These are phyloP conservation scores for Sepioteuthis lessoniana DNA, from an alignment of 2,888 invertebrate genomes.

Conservation along the genomic window DNA sequence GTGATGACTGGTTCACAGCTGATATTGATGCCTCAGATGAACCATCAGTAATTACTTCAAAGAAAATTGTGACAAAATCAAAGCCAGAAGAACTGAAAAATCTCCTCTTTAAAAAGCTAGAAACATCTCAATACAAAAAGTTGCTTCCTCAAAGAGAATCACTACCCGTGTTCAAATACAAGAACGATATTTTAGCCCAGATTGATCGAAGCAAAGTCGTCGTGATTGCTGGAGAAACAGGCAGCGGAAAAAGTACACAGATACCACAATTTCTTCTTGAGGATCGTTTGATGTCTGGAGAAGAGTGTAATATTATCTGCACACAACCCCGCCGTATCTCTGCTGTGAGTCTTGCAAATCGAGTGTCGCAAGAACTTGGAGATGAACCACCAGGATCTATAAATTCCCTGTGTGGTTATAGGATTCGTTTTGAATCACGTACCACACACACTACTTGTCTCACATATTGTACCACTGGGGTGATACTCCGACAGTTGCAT, in stretches of 20 bases:
- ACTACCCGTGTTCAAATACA: conserved; percentile 69
- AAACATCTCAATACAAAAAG: conserved; percentile 55
- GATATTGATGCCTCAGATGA: conserved; percentile 51
- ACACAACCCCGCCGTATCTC: conserved; percentile 73
- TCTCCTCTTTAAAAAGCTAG: conserved; percentile 51
- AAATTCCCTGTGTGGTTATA: conserved; percentile 66
- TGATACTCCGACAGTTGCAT: conserved; percentile 87
- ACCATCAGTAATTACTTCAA: not conserved
- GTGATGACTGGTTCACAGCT: conserved; percentile 64
- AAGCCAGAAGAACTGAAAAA: conserved; percentile 37
- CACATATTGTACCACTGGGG: conserved; percentile 90
- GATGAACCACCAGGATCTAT: conserved; percentile 59
- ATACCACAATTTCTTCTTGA: conserved; percentile 73
- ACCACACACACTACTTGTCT: conserved; percentile 65
- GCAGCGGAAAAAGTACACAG: conserved; percentile 74
- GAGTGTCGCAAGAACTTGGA: conserved; percentile 72
- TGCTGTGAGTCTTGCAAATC: conserved; percentile 68
- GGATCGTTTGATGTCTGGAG: conserved; percentile 58
- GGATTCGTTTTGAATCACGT: conserved; percentile 70
- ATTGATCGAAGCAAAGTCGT: conserved; percentile 64
- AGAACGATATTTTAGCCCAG: conserved; percentile 59
- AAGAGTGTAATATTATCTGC: conserved; percentile 67
- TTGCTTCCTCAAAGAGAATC: conserved; percentile 61
- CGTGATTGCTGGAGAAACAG: conserved; percentile 73
- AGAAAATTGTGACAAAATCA: not conserved